Evolutionary conservation across 92 coral and sea anemone species (phyloP).

Genomic region (Epizoanthus scotinus): DNA sequence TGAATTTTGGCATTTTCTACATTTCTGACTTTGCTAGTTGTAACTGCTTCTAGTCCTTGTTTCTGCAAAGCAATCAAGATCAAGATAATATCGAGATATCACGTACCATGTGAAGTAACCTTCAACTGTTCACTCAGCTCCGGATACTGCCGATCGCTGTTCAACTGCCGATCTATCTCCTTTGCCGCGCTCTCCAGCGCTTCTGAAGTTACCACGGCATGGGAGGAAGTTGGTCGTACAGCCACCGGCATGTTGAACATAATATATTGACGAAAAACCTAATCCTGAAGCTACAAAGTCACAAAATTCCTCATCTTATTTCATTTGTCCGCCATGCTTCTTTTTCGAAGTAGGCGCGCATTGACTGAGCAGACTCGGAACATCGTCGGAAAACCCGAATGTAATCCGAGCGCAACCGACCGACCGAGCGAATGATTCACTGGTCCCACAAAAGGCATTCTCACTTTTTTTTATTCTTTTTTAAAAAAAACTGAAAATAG

Average conservation of each 20-base stretch:
- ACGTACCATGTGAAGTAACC: constrained; percentile 80
- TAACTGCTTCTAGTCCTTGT: neutral
- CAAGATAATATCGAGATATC: neutral
- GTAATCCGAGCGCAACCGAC: constrained; percentile 14
- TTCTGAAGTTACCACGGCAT: constrained; percentile 68
- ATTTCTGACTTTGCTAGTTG: neutral
- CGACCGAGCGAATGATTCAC: no score
- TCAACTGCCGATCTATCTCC: constrained; percentile 90
- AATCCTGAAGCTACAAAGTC: neutral
- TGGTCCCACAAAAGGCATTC: no score
- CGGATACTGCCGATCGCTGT: constrained; percentile 89
- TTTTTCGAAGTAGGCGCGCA: constrained; percentile 89
- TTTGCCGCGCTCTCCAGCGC: constrained; percentile 90
- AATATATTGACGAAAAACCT: constrained; percentile 3
- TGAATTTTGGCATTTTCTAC: neutral
- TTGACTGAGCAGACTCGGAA: constrained; percentile 76
- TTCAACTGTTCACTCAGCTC: constrained; percentile 83
- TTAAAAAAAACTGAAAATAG: no score
- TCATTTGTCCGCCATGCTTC: constrained; percentile 55
- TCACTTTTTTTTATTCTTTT: no score
- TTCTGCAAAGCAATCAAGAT: neutral
- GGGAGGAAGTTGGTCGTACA: constrained; percentile 58
- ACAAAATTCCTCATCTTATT: constrained; percentile 29
- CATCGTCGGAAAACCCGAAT: constrained; percentile 39
- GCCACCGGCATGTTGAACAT: constrained; percentile 72